Base-by-base conservation (phyloP, 2,113 vertebrate species). In the Sisor rabdophorus region DNA sequence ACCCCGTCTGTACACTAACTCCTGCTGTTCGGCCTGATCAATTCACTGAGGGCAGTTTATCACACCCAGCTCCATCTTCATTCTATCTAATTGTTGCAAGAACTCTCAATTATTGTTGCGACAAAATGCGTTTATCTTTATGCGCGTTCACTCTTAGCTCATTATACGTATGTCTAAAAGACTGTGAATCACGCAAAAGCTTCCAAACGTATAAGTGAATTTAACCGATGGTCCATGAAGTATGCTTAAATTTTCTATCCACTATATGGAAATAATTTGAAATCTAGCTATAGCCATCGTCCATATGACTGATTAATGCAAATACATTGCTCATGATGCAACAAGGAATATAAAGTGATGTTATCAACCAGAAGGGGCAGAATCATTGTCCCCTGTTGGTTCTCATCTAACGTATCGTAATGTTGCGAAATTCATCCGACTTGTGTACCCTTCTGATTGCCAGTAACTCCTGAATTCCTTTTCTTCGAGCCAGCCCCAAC, bases 71-170 rank as follows among this genome's bases (percentile, higher is more conserved):
- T 22, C 13, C 80, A 61, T 58, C 72, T 70, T 79, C 36, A 77
- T 73, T 26, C 30, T 52, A 40, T 82, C 63, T 79, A 80, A 77
- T 84, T 82, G 40, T 10, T 9, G 75, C 80, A 82, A 75, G 64
- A 73, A 70, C 48, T 68, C 76, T 72, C 59, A 55, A 73, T 82
- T 82, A 84, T 65, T 81, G 64, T 79, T 75, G 32, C 63, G 59
- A 82, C 75, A 79, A 79, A 75, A 80, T 73, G 12, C n/a, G 52
- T 73, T 76, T 80, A 74, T 80, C 73, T 67, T 83, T 61, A 79
- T 67, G 70, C 65, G 61, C 52, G 60, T 47, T 50, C 28, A 22
- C 50, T 48, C 22, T 73, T 63, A 79, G 63, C 55, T 79, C 76
- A 71, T 74, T 74, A 72, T 68, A 65, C 3, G 32, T 36, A 4